A percentile compares a stretch with the other conserved stretches of the same genome.
phyloP scores from a whole-genome alignment of 2,888 invertebrate genomes.

The Axea sp. region DNA sequence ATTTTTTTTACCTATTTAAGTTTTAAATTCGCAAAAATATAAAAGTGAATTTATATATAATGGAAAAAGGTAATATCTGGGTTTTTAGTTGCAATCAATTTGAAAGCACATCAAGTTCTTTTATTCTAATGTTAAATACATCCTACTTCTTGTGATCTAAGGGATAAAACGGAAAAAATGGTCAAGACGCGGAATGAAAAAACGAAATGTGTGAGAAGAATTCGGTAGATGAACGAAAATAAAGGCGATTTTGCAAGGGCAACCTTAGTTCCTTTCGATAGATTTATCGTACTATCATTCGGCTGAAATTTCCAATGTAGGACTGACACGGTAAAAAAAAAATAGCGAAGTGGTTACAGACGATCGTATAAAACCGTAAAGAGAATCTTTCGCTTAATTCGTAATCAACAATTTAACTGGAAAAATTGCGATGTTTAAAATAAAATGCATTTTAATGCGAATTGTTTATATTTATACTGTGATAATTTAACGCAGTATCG shows the following conservation, averaged over 20 bases:
- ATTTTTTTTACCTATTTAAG: too few species aligned
- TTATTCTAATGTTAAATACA: constrained; percentile 8
- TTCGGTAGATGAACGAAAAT: constrained; percentile 36
- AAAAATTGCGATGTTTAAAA: too few species aligned
- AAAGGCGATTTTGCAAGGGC: constrained; percentile 59
- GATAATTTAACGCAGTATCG: too few species aligned
- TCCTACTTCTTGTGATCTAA: constrained; percentile 6
- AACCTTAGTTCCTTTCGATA: constrained; percentile 64
- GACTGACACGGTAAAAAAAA: constrained; percentile 37
- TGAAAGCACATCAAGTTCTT: constrained; percentile 52
- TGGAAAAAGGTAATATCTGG: constrained; percentile 9
- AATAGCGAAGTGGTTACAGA: constrained; percentile 37
- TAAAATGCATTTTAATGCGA: too few species aligned
- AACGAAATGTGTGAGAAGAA: constrained; percentile 39
- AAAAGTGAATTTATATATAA: too few species aligned
- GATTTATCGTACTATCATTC: constrained; percentile 64
- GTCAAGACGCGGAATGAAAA: constrained; percentile 26
- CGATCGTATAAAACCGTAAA: constrained; percentile 19
- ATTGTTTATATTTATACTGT: too few species aligned
- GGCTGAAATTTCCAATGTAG: constrained; percentile 62
- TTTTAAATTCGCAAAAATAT: too few species aligned
- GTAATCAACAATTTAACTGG: too few species aligned
- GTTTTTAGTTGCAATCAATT: constrained; percentile 58
- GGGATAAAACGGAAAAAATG: constrained; percentile 20
- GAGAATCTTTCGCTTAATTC: neutral